Percentiles rank a stretch among this genome's conserved stretches.
Evolutionary conservation across 2,888 invertebrate genomes (phyloP).

Genomic region (Neuroscelio doddi): DNA sequence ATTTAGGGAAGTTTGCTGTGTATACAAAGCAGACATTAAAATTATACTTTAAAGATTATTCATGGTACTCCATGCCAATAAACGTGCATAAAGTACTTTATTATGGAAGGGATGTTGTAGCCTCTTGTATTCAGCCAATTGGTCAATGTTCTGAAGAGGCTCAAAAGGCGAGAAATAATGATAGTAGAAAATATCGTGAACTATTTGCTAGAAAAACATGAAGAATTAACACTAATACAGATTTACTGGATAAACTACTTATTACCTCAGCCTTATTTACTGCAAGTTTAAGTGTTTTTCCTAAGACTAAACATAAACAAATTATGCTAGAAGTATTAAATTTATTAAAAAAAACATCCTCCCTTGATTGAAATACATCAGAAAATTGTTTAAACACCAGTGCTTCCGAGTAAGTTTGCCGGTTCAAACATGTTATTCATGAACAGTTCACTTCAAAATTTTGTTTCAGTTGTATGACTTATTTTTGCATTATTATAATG

Average conservation of each 20-base stretch:
- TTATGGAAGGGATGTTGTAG: slow-evolving; percentile 8
- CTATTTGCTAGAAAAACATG: slow-evolving; percentile 3
- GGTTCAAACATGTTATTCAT: too few species aligned
- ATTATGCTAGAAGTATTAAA: neutral
- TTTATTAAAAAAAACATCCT: neutral
- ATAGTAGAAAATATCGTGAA: too few species aligned
- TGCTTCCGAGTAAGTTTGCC: too few species aligned
- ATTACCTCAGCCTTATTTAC: slow-evolving; percentile 9
- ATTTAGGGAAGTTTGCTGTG: neutral
- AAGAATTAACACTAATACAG: slow-evolving; percentile 10
- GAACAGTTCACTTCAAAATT: too few species aligned
- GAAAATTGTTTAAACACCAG: too few species aligned
- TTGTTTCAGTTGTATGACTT: too few species aligned
- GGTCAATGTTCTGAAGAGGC: too few species aligned
- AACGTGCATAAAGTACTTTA: slow-evolving; percentile 12
- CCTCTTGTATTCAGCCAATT: too few species aligned
- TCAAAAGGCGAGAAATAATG: too few species aligned
- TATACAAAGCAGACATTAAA: neutral
- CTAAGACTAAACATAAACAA: slow-evolving; percentile 7
- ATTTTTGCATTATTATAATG: too few species aligned
- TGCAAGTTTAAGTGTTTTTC: slow-evolving; percentile 4
- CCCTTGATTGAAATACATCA: too few species aligned
- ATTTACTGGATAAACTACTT: slow-evolving; percentile 11
- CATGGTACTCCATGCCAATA: slow-evolving; percentile 13
- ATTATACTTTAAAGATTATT: slow-evolving; percentile 2